Conservation (phyloP, 37 sponge, comb jelly and placozoan species). For the Ephydatia muelleri region DNA sequence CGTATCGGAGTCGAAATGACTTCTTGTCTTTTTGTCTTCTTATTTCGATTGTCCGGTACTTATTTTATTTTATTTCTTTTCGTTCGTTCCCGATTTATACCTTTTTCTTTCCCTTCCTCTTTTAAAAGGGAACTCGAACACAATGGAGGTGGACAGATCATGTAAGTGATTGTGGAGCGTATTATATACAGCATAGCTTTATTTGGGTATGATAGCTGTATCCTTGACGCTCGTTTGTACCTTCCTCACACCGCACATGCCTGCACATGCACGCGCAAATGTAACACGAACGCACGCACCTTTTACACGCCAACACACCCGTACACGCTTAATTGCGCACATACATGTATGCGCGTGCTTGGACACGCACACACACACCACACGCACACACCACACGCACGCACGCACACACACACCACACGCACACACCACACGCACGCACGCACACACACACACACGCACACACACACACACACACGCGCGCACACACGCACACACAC, state of each 20-base stretch:
- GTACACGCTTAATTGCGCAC: neutral
- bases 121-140: neutral
- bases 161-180: neutral
- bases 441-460: conserved; percentile 52
- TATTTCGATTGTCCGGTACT: no score
- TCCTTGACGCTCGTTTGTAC: neutral
- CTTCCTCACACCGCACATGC: neutral
- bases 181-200: neutral
- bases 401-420: conserved; percentile 42
- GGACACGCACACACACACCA: conserved; percentile 24
- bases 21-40: no score
- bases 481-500: conserved; percentile 11
- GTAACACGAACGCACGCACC: no score
- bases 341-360: neutral
- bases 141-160: conserved; percentile 6
- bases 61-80: no score
- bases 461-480: conserved; percentile 11
- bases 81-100: neutral
- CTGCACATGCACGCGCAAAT: no score
- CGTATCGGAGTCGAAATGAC: no score
- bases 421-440: conserved; percentile 35
- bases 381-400: neutral
- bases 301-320: no score
- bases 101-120: neutral
- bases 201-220: neutral